Evolutionary conservation across 1,140 invertebrate species (phyloP).

Genomic region (Drosophila pandora): DNA sequence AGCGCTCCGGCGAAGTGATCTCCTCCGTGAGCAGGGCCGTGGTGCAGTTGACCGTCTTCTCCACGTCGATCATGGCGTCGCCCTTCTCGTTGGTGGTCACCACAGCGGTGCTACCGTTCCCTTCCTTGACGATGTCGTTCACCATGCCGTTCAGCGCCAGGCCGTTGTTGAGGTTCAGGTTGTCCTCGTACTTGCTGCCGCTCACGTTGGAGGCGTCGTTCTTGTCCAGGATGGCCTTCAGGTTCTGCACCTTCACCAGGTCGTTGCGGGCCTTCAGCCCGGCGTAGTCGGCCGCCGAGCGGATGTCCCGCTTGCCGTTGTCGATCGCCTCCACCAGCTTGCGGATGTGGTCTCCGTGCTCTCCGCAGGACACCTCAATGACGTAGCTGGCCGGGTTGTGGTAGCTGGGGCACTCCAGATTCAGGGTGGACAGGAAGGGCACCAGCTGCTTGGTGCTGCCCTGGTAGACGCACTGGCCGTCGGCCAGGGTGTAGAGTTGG

Average conservation of each 20-base stretch:
- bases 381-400: constrained; percentile 99
- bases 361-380: constrained; percentile 97
- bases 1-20: constrained; percentile 87
- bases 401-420: constrained; percentile 95
- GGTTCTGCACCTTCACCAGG: constrained; percentile 75
- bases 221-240: constrained; percentile 84
- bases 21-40: constrained; percentile 87
- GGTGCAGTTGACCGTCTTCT: constrained; percentile 87
- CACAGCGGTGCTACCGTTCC: constrained; percentile 40
- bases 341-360: constrained; percentile 95
- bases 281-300: constrained; percentile 84
- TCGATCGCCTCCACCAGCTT: constrained; percentile 93
- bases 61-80: constrained; percentile 85
- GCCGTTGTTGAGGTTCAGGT: constrained; percentile 72
- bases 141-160: constrained; percentile 84
- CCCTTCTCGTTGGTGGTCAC: constrained; percentile 78
- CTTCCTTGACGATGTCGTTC: constrained; percentile 88
- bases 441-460: constrained; percentile 93
- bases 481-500: constrained; percentile 95
- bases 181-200: constrained; percentile 85
- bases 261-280: constrained; percentile 85
- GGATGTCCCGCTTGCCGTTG: constrained; percentile 92
- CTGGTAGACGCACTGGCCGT: constrained; percentile 97
- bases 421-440: constrained; percentile 92
- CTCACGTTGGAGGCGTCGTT: constrained; percentile 84